Evolutionary conservation across 2,888 invertebrate genomes (phyloP), one percentile per base, ranked within the genome.

Genomic region (Eristalis intricaria): DNA sequence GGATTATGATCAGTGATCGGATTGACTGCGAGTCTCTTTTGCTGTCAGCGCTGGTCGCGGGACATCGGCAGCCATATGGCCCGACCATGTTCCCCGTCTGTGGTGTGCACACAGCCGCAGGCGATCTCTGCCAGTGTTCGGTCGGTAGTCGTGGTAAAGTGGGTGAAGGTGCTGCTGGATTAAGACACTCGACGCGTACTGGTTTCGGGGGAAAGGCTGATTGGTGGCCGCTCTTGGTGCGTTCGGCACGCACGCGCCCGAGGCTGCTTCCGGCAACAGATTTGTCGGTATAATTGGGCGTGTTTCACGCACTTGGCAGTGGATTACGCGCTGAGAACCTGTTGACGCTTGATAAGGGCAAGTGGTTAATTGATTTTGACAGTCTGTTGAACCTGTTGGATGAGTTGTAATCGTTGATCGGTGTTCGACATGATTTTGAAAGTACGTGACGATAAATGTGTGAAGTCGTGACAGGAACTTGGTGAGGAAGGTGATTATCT

Each of bases 1-100:
- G 50, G 40, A 61, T 74, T 82, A 66, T 70, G 82, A 70, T 65
- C 65, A 50, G 5, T 74, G 73, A 85, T 77, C 61, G 19, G 60
- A 78, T 70, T 74, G 85, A 66, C 77, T 74, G 69, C 40, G 50
- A 56, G 68, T 70, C 70, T 64, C 71, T 19, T 50, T 19, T 50
- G 50, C 19, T 38, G 38, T 38, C 38, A 38, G 38, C 38, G 38
- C 13, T 13, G 19, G 19, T 8, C 19, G 50, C n/a, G 50, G 19
- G 8, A 19, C 50, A 19, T 8, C 50, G 19, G 50, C 50, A 19
- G 19, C 50, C 50, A 50, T n/a, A 50, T 50, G 50, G 50, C 19
- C 26, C 26, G 26, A 1, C 19, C 50, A 50, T 19, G 50, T 19
- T 50, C n/a, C 50, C 50, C 2, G 50, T 8, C n/a, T 19, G 32